Evolutionary conservation across 1,140 invertebrate species (phyloP).

Genomic region (Maconellicoccus hirsutus): DNA sequence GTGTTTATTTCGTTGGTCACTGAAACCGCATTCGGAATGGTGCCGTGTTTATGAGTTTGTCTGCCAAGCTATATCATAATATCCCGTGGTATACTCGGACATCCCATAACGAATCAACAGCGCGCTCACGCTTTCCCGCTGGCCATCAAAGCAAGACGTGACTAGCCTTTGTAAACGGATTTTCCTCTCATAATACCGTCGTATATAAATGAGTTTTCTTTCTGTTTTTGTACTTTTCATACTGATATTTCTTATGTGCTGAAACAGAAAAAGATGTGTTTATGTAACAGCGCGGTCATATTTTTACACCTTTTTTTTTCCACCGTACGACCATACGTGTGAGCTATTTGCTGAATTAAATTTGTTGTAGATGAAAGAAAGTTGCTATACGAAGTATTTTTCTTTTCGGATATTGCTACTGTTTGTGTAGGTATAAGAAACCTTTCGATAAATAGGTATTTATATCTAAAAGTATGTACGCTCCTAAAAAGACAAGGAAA

Average conservation of each 20-base stretch:
- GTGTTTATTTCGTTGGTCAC: slow-evolving; percentile 21
- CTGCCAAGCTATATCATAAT: slow-evolving; percentile 22
- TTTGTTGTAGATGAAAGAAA: no score
- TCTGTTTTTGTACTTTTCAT: slow-evolving; percentile 14
- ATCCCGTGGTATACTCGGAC: slow-evolving; percentile 19
- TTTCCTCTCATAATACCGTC: slow-evolving; percentile 13
- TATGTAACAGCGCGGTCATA: background rate
- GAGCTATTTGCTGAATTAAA: no score
- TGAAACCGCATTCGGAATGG: background rate
- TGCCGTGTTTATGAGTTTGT: slow-evolving; percentile 21
- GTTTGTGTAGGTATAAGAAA: no score
- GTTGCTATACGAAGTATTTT: no score
- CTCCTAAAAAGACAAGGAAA: no score
- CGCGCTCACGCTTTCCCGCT: slow-evolving; percentile 18
- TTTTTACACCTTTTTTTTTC: no score
- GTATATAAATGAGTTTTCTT: slow-evolving; percentile 20
- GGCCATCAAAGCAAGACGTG: slow-evolving; percentile 13
- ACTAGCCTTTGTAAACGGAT: slow-evolving; percentile 17
- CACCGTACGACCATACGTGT: no score
- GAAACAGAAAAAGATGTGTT: background rate
- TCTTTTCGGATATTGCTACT: no score
- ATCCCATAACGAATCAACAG: slow-evolving; percentile 21
- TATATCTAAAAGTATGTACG: no score
- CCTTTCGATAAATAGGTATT: no score
- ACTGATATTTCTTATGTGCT: background rate